Base-by-base conservation (phyloP, 2,888 invertebrate genomes). In the Ethmia dodecea region DNA sequence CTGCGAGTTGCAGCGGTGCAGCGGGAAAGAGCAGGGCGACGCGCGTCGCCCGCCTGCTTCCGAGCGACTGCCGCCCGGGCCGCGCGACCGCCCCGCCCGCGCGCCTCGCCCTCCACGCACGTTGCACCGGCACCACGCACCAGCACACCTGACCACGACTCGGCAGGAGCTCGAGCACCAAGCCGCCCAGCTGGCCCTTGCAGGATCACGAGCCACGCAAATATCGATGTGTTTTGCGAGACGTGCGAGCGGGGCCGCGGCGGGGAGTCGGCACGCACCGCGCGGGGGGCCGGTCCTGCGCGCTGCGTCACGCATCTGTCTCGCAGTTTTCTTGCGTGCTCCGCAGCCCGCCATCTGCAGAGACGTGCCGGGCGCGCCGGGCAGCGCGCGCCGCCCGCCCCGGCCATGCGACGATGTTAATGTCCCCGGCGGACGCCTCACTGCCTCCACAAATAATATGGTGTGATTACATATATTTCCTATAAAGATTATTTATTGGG, bases 291-390 rank as follows among this genome's bases (percentile, higher is more conserved):
- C 60, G 76, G 53, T 76, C 79, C 81, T 83, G 84, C 84, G 83
- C 84, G 79, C 73, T 83, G 84, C 83, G 84, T 77, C 79, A 84
- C 84, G 84, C 84, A 83, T 81, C 78, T 74, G 66, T 78, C 80
- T 77, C 72, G 69, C 59, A 65, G 66, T 51, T 60, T 73, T 62
- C 78, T 73, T 77, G 75, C 26, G 77, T 75, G 73, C 66, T 67
- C 72, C 69, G 75, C 73, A 72, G 56, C 65, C 60, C 60, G 68
- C 70, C 73, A 77, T 76, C 83, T 73, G 81, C 80, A 81, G 73
- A 76, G 74, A 65, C 60, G 70, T 59, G 59, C 53, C 55, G 42
- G 45, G 43, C 40, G 48, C 38, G 36, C 40, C 47, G 41, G 39
- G 34, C 44, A 43, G 46, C 50, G 42, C 45, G 48, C 42, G 45